phyloP scores from a whole-genome alignment of 1,140 invertebrate genomes.

The Drosophila nigrodunni region DNA sequence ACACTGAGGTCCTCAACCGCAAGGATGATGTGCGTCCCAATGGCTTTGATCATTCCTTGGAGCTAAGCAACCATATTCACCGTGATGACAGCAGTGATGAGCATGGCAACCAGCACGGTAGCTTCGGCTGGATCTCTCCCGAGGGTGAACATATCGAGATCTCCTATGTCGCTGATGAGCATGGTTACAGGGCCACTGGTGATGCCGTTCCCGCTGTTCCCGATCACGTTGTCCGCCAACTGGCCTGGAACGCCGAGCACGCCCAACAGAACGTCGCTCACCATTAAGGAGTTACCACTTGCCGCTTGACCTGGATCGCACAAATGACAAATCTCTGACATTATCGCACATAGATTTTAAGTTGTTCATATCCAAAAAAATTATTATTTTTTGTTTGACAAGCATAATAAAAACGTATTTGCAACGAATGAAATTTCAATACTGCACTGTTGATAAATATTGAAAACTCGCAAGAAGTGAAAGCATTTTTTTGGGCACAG shows the following conservation, averaged over 20 bases:
- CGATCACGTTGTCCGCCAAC: slow-evolving; percentile 48
- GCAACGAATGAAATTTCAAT: slow-evolving; percentile 21
- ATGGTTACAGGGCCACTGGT: slow-evolving; percentile 86
- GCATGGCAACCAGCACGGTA: slow-evolving; percentile 70
- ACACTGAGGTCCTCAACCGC: slow-evolving; percentile 58
- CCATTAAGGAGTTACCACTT: slow-evolving; percentile 8
- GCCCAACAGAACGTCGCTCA: no score
- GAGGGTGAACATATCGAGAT: slow-evolving; percentile 85
- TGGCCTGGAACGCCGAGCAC: slow-evolving; percentile 86
- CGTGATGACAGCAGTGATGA: slow-evolving; percentile 85
- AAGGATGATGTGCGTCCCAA: slow-evolving; percentile 80
- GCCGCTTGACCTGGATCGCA: slow-evolving; percentile 22
- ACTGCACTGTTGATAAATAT: neutral
- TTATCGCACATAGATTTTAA: slow-evolving; percentile 31
- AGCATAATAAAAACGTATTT: slow-evolving; percentile 46
- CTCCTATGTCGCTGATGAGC: slow-evolving; percentile 87
- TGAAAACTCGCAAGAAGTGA: neutral
- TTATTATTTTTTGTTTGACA: slow-evolving; percentile 3
- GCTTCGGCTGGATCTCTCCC: slow-evolving; percentile 66
- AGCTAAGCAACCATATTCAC: slow-evolving; percentile 87
- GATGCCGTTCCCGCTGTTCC: slow-evolving; percentile 80
- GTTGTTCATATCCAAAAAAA: slow-evolving; percentile 15
- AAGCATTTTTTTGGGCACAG: no score
- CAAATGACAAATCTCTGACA: slow-evolving; percentile 33
- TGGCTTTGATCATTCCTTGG: slow-evolving; percentile 84